Base-by-base conservation (phyloP, 2,797 vertebrate genomes). In the Pelochelys cantorii region DNA sequence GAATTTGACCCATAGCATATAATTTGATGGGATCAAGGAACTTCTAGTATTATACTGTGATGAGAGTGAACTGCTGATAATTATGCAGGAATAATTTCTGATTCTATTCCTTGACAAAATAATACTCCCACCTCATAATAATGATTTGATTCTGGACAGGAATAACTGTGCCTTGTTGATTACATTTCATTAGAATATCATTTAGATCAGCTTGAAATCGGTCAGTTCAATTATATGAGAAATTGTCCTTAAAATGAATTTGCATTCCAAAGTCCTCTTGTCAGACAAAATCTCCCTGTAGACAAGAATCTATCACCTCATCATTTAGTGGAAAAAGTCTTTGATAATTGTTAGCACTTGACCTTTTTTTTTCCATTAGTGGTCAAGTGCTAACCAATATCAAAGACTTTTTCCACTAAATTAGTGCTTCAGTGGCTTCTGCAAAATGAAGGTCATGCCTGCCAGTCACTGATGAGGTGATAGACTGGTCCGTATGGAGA, bases 161-260 rank as follows among this genome's bases (percentile, higher is more conserved):
- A 75, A 87, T 87, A 87, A 84, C 62, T 54, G 54, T 68, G 54
- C 53, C 48, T 75, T 92, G 88, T 92, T 65, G 53, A 81, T 85
- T 65, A 81, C 52, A 77, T 81, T 92, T 88, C 42, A 31, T 56
- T 60, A 87, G 54, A 59, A 75, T 75, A 34, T 53, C 25, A 86
- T 90, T 89, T 86, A 80, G 55, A 87, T 80, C 81, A 75, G 55
- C 34, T 80, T 88, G 52, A 57, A 87, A 13, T 65, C n/a, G n/a
- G 34, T 88, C 57, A 81, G 81, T 82, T 85, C 79, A 92, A 85
- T 79, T 88, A 85, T 85, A 92, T 11, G 13, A 68, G 48, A 81
- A 57, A 56, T 88, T 85, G 65, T 59, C 84, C 57, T 53, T 53
- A 53, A 48, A 87, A 65, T 42, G 37, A 82, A 88, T 82, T 88